These are phyloP conservation scores for Eupithecia inturbata DNA, from an alignment of 2,888 invertebrate species.

Conservation along the genomic window DNA sequence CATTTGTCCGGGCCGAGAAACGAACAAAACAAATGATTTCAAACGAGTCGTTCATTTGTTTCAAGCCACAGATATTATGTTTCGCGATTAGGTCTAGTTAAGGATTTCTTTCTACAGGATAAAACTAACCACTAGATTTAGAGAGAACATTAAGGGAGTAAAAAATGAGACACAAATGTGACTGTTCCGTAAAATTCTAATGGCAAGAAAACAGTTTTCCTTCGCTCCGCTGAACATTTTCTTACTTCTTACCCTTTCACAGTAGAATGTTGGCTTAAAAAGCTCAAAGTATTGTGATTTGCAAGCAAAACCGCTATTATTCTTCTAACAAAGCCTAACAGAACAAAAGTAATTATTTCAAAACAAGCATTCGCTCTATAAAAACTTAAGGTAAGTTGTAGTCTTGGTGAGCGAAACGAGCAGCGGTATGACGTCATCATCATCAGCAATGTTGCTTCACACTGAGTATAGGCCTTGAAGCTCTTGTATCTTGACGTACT, in stretches of 20 bases:
- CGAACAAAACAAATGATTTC: background rate
- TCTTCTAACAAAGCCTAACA: constrained; percentile 23
- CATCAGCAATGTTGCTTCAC: background rate
- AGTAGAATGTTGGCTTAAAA: background rate
- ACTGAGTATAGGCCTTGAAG: background rate
- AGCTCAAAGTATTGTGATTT: constrained; percentile 11
- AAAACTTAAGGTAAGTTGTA: constrained; percentile 39
- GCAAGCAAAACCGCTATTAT: constrained; percentile 10
- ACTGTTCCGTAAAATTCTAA: background rate
- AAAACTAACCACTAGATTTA: background rate
- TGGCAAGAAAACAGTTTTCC: background rate
- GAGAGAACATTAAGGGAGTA: background rate
- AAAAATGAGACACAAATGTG: background rate
- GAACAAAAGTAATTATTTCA: constrained; percentile 47
- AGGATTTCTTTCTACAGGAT: background rate
- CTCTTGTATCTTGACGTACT: background rate
- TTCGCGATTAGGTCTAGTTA: background rate
- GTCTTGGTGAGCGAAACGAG: constrained; percentile 2
- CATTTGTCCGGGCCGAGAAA: background rate
- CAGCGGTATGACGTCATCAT: constrained; percentile 1
- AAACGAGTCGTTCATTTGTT: background rate
- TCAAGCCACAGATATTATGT: background rate
- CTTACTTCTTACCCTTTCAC: background rate
- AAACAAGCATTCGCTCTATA: constrained; percentile 41
- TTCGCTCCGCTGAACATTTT: background rate